Evolutionary conservation across 1,140 invertebrate species (phyloP), one percentile per base, ranked within the genome.

Genomic region (Cephus cinctus): DNA sequence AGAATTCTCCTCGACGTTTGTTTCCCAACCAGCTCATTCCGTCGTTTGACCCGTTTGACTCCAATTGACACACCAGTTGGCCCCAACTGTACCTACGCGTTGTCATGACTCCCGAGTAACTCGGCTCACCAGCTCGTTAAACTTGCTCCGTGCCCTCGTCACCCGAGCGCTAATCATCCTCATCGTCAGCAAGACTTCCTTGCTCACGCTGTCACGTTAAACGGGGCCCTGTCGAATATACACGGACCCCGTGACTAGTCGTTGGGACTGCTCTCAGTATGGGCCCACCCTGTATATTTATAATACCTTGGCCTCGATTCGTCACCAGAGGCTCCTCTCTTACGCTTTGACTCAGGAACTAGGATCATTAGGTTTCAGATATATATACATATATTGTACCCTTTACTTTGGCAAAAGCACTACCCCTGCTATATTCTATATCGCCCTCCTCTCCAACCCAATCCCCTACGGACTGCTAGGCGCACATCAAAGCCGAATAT

Each of bases 101-200:
- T 73, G 69, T 73, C 69, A 72, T 71, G 69, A 72, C 69, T 72
- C 63, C n/a, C 67, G 59, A 72, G 69, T 72, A 67, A 72, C n/a
- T 72, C 63, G 68, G 68, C 67, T 73, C 70, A 62, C 65, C 58
- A 64, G 65, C 57, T 61, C 56, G 67, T 72, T 73, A 71, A 73
- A 69, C 64, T 69, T 69, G 69, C 67, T 65, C 67, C 53, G 43
- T 69, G 63, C 47, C 62, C 65, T 66, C 65, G 57, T 67, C 62
- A 59, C 61, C 62, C 59, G 59, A n/a, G n/a, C 54, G 47, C 32
- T 61, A 59, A 62, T 63, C 50, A 52, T 63, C 25, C 25, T 27
- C 6, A 27, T 6, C n/a, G 25, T n/a, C 25, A 6, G 25, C 6
- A n/a, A 6, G 6, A 27, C 25, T 6, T 27, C 6, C 25, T 27